Evolutionary conservation across 2,797 vertebrate genomes (phyloP).

Genomic region (Naso thynnoides): DNA sequence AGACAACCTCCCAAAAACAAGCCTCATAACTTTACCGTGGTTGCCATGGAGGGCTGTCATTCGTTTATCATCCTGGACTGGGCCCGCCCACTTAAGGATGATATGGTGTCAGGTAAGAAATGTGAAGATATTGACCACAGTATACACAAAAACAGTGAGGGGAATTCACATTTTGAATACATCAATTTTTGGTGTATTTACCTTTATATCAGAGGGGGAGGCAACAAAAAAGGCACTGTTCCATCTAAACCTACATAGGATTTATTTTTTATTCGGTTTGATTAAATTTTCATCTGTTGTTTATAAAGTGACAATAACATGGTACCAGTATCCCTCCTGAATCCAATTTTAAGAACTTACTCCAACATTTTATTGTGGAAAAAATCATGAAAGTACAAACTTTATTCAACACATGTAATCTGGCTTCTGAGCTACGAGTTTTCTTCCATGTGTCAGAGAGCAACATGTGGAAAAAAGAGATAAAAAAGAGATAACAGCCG

Average conservation of each 20-base stretch:
- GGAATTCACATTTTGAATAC: no score
- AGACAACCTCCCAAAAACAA: slow-evolving; percentile 86
- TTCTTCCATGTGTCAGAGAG: slow-evolving; percentile 32
- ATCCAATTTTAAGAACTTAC: slow-evolving; percentile 44
- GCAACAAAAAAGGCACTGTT: no score
- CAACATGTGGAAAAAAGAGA: slow-evolving; percentile 21
- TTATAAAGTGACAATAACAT: slow-evolving; percentile 19
- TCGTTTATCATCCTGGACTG: slow-evolving; percentile 98
- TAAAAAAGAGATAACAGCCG: slow-evolving; percentile 40
- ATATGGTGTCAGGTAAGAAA: slow-evolving; percentile 93
- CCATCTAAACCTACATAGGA: no score
- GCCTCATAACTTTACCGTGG: slow-evolving; percentile 94
- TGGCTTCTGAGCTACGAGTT: slow-evolving; percentile 13
- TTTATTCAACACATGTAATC: slow-evolving; percentile 21
- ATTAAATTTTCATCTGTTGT: slow-evolving; percentile 16
- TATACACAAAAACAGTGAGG: background rate
- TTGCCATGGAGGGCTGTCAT: slow-evolving; percentile 97
- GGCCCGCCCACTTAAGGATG: slow-evolving; percentile 90
- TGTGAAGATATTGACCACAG: no score
- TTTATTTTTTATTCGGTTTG: background rate
- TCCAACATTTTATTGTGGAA: slow-evolving; percentile 44
- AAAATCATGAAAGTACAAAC: slow-evolving; percentile 33
- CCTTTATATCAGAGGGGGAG: no score
- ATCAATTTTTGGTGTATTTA: no score
- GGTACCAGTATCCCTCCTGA: slow-evolving; percentile 17